Base-by-base conservation (phyloP, 2,113 vertebrate genomes). In the Stigmatopora argus region DNA sequence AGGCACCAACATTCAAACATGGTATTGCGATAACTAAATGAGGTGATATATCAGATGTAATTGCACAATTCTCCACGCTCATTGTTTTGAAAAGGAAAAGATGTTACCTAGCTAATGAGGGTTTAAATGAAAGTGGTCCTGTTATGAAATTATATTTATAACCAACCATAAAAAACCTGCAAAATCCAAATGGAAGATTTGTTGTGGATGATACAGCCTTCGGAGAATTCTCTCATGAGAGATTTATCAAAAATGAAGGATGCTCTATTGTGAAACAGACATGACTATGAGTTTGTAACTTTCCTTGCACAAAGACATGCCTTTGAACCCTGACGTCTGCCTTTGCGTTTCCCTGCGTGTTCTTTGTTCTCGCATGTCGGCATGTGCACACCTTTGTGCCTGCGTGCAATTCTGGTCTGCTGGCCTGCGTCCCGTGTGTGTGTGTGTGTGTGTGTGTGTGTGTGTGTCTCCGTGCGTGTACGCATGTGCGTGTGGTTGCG, bases 331-430 rank as follows among this genome's bases (percentile, higher is more conserved):
- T 83, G 64, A 76, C 70, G 3, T 70, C 76, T 75, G 74, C 82
- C 65, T 86, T 81, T 88, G 85, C 85, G 66, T 88, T 85, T 88
- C 78, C 86, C 86, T 88, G 67, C 85, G 83, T 88, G 83, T 87
- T 87, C 66, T 82, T 26, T 89, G 81, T 89, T 71, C 84, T 80
- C 77, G 84, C 84, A 87, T 89, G 83, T 86, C 61, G 77, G 78
- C 85, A 84, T 87, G 84, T 83, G 81, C 87, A 83, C 80, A 78
- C 80, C 82, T 87, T 78, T 83, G 83, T 65, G 4, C 83, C 83
- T 85, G 83, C 83, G 82, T 81, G 81, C 81, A 71, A 77, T 70
- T 71, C 80, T 82, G 82, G 81, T 83, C 78, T 82, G 72, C 77
- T 69, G 80, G 82, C 82, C 82, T 80, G 81, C 82, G 82, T 86